These are phyloP conservation scores for Bombus difficillimus DNA, from an alignment of 1,140 invertebrate genomes.

Conservation along the genomic window DNA sequence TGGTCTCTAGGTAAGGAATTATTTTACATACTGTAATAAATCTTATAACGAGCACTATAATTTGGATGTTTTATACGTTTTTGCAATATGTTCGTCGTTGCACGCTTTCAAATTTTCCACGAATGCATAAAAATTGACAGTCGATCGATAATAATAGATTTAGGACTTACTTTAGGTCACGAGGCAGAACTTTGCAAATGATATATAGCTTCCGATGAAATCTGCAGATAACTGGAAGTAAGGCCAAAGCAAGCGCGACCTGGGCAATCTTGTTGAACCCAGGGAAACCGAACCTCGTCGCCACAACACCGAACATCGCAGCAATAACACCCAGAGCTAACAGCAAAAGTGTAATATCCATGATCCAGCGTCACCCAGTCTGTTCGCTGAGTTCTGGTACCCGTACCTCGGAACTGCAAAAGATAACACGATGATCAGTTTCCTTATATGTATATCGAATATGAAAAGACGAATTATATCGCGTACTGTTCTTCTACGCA, in stretches of 20 bases:
- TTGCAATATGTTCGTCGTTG: too few relatives aligned
- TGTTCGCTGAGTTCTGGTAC: not conserved
- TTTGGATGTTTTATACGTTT: not conserved
- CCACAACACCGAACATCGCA: slow-evolving; percentile 84
- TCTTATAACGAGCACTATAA: too few relatives aligned
- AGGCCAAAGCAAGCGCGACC: slow-evolving; percentile 81
- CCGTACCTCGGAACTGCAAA: slow-evolving; percentile 20
- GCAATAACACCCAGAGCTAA: slow-evolving; percentile 83
- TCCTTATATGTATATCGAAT: not conserved
- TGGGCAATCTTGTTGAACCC: slow-evolving; percentile 83
- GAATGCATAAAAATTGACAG: not conserved
- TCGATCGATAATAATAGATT: not conserved
- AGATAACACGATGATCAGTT: not conserved
- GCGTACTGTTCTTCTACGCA: too few relatives aligned
- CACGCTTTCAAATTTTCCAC: not conserved
- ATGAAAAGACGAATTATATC: not conserved
- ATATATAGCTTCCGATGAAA: slow-evolving; percentile 84
- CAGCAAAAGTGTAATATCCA: slow-evolving; percentile 76
- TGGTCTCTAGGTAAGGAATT: too few relatives aligned
- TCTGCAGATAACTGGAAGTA: slow-evolving; percentile 83
- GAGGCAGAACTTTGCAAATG: slow-evolving; percentile 83
- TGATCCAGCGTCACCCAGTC: slow-evolving; percentile 49
- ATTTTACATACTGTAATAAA: too few relatives aligned
- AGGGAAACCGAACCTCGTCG: slow-evolving; percentile 82
- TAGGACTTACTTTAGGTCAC: slow-evolving; percentile 84